Percentiles rank a stretch among this genome's conserved stretches.
Evolutionary conservation across 2,113 vertebrate genomes (phyloP).

Genomic region (Oreotrochilus melanogaster): DNA sequence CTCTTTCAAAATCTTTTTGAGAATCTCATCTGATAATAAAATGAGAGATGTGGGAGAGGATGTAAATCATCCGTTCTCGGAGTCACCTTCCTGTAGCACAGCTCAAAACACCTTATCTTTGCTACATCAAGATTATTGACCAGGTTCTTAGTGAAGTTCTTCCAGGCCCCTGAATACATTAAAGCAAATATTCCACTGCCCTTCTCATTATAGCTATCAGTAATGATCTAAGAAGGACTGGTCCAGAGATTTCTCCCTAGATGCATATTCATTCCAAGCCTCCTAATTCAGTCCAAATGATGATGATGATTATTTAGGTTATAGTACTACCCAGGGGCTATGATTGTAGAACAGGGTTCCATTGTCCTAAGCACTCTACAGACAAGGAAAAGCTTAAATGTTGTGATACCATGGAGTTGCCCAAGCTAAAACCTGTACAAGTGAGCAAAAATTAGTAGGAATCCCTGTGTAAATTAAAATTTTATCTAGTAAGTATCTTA

Average conservation of each 20-base stretch:
- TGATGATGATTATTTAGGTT: constrained; percentile 61
- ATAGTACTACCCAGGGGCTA: constrained; percentile 25
- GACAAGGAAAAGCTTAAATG: not conserved
- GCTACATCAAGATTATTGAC: constrained; percentile 6
- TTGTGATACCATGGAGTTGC: not conserved
- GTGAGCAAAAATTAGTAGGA: not conserved
- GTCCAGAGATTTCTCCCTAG: constrained; percentile 25
- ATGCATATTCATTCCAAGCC: constrained; percentile 41
- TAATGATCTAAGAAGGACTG: constrained; percentile 41
- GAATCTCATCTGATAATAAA: constrained; percentile 55
- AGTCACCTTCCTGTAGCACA: not conserved
- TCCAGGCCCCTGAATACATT: not conserved
- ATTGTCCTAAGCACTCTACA: not conserved
- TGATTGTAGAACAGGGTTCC: not conserved
- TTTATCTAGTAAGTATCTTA: not conserved
- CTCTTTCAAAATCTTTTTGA: constrained; percentile 54
- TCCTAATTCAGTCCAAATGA: constrained; percentile 63
- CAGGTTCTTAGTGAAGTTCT: not conserved
- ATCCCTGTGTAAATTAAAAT: not conserved
- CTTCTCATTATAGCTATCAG: constrained; percentile 26
- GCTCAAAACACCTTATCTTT: not conserved
- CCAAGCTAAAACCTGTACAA: not conserved
- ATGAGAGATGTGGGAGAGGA: constrained; percentile 49
- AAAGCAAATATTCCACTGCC: constrained; percentile 46
- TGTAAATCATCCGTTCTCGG: not conserved